Percentiles rank a stretch among this genome's conserved stretches.
These are phyloP conservation scores for Metopolophium dirhodum DNA, from an alignment of 1,140 invertebrate genomes.

Conservation along the genomic window DNA sequence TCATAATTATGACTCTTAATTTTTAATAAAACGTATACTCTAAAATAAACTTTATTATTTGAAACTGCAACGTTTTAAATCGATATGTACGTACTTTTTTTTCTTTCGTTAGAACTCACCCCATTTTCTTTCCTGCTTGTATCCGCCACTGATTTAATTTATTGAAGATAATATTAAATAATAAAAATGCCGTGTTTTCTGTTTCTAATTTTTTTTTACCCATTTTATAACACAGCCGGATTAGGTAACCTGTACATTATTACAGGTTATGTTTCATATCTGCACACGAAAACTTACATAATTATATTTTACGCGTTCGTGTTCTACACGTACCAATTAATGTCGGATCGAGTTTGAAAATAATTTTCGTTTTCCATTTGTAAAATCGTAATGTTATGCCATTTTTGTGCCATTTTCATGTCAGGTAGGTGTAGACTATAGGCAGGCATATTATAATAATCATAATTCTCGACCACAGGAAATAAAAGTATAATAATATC, in stretches of 20 bases:
- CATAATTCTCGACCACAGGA: background rate
- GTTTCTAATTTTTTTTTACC: background rate
- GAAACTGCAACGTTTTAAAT: no score
- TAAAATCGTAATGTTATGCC: background rate
- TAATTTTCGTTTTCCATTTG: background rate
- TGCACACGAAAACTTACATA: constrained; percentile 7
- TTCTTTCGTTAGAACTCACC: no score
- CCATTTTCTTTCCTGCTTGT: no score
- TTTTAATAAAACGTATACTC: no score
- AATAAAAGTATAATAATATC: background rate
- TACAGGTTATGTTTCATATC: background rate
- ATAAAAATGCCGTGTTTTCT: background rate
- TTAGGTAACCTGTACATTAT: background rate
- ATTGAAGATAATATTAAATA: background rate
- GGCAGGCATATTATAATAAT: background rate
- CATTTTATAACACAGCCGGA: background rate
- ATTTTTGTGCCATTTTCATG: background rate
- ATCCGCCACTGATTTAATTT: background rate
- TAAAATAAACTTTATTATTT: no score
- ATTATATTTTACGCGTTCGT: background rate
- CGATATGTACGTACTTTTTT: no score
- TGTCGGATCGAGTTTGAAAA: background rate
- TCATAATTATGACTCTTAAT: no score
- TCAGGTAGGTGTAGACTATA: background rate
- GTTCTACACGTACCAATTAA: background rate